phyloP scores from a whole-genome alignment of 2,888 invertebrate genomes.

The Lithophane leautieri region DNA sequence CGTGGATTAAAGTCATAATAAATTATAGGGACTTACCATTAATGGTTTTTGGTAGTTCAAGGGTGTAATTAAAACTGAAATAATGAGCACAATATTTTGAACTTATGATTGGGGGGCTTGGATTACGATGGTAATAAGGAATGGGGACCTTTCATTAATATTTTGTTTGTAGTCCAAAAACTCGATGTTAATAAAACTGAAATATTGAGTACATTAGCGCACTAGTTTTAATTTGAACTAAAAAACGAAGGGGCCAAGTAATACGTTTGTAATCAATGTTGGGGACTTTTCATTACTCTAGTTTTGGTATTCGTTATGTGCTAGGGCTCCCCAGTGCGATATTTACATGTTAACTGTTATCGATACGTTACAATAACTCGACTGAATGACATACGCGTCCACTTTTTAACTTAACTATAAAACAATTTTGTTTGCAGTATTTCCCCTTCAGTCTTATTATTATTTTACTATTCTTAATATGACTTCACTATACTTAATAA shows the following conservation, averaged over 20 bases:
- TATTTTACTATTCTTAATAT: neutral
- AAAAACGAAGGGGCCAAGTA: neutral
- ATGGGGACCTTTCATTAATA: neutral
- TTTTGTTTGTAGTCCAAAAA: no score
- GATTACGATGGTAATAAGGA: neutral
- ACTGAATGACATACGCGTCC: neutral
- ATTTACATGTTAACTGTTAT: slow-evolving; percentile 3
- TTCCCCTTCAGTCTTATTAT: neutral
- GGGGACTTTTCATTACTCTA: slow-evolving; percentile 4
- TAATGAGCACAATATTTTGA: slow-evolving; percentile 22
- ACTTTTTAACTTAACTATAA: neutral
- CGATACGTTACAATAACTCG: neutral
- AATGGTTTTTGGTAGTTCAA: neutral
- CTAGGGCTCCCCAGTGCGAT: slow-evolving; percentile 12
- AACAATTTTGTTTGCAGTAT: neutral
- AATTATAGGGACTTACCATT: neutral
- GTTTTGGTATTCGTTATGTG: neutral
- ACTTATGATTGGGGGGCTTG: neutral
- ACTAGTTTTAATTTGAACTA: no score
- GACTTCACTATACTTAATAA: neutral
- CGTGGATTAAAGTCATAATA: slow-evolving; percentile 12
- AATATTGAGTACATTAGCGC: slow-evolving; percentile 21
- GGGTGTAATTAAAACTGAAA: slow-evolving; percentile 40
- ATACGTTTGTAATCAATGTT: neutral
- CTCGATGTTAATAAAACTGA: slow-evolving; percentile 22